A percentile compares a stretch with the other conserved stretches of the same genome.
Conservation (phyloP, 1,140 invertebrate genomes). For the Neotoxoptera formosana region DNA sequence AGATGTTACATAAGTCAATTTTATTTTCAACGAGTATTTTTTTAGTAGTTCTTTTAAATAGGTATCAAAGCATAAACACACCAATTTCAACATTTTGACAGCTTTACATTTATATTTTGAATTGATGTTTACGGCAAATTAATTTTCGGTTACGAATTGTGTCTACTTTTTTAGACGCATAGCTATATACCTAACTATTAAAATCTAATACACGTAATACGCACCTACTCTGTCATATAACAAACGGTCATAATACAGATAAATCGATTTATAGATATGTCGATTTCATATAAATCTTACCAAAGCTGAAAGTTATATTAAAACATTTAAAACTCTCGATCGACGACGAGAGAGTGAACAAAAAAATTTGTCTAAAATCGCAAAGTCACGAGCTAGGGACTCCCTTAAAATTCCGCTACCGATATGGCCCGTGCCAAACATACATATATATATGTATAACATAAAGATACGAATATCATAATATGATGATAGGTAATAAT, state of each 20-base stretch:
- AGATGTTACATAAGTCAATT: background rate
- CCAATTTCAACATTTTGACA: background rate
- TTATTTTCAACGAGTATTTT: background rate
- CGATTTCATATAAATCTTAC: too few species aligned
- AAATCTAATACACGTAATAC: too few species aligned
- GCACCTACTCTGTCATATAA: too few species aligned
- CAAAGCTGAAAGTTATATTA: background rate
- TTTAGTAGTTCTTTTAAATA: background rate
- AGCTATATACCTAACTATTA: too few species aligned
- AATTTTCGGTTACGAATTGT: too few species aligned
- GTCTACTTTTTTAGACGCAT: too few species aligned
- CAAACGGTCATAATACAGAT: too few species aligned
- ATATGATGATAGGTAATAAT: background rate
- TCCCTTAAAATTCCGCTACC: background rate
- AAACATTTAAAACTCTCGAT: background rate
- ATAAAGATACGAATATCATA: background rate
- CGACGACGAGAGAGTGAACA: background rate
- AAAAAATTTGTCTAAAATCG: background rate
- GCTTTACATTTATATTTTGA: background rate
- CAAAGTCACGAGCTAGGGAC: background rate
- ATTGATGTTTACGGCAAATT: background rate
- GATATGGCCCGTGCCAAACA: background rate
- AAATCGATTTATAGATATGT: too few species aligned
- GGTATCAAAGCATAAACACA: background rate
- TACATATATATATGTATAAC: background rate